Base-by-base conservation (phyloP, 2,888 invertebrate genomes). In the Leptopterna dolabrata region DNA sequence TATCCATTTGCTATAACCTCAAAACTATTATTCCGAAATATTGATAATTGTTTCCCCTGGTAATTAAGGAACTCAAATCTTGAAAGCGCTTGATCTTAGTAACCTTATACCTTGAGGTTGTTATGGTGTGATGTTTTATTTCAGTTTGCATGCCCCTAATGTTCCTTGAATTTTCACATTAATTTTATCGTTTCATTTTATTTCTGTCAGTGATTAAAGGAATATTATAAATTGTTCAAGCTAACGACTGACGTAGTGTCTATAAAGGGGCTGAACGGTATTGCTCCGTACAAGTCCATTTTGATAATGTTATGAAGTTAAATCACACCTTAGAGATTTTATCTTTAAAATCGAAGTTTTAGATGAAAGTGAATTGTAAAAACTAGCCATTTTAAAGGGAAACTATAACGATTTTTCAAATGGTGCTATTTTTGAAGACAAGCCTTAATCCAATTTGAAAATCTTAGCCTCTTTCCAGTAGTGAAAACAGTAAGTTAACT, bases 401-500 rank as follows among this genome's bases (percentile, higher is more conserved):
- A 76, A 36, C 43, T 24, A 43, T 71, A 30, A 36, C 16, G 71
- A 76, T 43, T 76, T 76, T 55, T 76, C 76, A 36, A 36, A 76
- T 76, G 76, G 76, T 76, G 76, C 76, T 76, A 76, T 76, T 76
- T 76, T 76, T 71, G 43, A 76, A 41, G 76, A 76, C n/a, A 43
- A 36, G 45, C 45, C 78, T 78, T 78, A 45, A 45, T 41, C 45
- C 27, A 41, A 78, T 27, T 45, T 45, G 24, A 78, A 45, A 45
- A 45, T 45, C 45, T 24, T 78, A 78, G 78, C 19, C 78, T 78
- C 78, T 45, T 45, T 27, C 13, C 63, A 45, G 45, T 78, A 41
- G 45, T 7, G 71, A 14, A 45, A 78, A n/a, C 6, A 63, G 24
- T 24, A 19, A 45, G 14, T 76, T 36, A 30, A 36, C 36, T 76